A percentile compares a stretch with the other conserved stretches of the same genome.
These are phyloP conservation scores for Eumaeus atala DNA, from an alignment of 1,140 invertebrate genomes.

Conservation along the genomic window DNA sequence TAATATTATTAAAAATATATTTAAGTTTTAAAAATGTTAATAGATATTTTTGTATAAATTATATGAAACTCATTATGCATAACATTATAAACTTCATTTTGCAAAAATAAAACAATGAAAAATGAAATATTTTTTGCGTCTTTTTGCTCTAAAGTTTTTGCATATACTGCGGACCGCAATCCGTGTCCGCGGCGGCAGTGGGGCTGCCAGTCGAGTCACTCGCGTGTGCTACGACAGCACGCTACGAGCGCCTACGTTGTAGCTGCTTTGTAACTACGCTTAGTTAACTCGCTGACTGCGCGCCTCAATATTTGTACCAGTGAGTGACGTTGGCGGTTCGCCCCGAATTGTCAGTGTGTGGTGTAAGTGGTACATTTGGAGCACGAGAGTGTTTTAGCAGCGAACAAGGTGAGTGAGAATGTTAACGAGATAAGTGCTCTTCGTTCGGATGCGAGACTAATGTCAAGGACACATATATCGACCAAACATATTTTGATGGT, in stretches of 20 bases:
- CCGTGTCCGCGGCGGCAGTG: slow-evolving; percentile 47
- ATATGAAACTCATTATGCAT: too few species aligned
- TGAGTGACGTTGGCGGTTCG: slow-evolving; percentile 34
- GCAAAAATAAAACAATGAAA: too few species aligned
- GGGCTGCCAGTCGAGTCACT: slow-evolving; percentile 51
- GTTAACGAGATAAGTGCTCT: slow-evolving; percentile 32
- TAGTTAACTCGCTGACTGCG: slow-evolving; percentile 21
- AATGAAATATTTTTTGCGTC: too few species aligned
- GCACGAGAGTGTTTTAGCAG: neutral
- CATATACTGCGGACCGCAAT: slow-evolving; percentile 42
- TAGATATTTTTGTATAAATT: too few species aligned
- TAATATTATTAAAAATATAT: too few species aligned
- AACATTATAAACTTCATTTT: too few species aligned
- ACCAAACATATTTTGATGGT: slow-evolving; percentile 39
- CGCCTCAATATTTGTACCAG: slow-evolving; percentile 36
- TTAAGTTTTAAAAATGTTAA: too few species aligned
- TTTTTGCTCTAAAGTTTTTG: neutral
- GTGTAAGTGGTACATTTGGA: neutral
- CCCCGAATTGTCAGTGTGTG: slow-evolving; percentile 33
- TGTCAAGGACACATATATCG: slow-evolving; percentile 69
- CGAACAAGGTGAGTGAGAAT: slow-evolving; percentile 48
- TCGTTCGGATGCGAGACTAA: slow-evolving; percentile 33
- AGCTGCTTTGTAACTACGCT: slow-evolving; percentile 39
- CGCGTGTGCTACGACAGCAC: slow-evolving; percentile 49
- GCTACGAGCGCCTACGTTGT: slow-evolving; percentile 51